Evolutionary conservation across 2,113 vertebrate genomes (phyloP).

Genomic region (Rutilus rutilus): DNA sequence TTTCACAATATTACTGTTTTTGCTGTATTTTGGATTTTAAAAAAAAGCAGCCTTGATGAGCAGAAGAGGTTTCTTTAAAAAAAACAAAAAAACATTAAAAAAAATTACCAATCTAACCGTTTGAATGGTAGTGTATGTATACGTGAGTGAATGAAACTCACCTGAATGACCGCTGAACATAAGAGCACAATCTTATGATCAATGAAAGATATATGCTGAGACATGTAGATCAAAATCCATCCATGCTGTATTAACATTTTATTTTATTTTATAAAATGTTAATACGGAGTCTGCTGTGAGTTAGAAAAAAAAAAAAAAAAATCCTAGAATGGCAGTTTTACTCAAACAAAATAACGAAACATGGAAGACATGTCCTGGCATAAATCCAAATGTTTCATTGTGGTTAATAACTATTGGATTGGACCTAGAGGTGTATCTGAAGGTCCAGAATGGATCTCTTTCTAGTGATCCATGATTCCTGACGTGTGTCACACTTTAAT

Average conservation of each 20-base stretch:
- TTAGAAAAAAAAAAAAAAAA: background rate
- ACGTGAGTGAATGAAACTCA: background rate
- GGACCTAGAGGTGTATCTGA: constrained; percentile 40
- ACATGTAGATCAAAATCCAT: background rate
- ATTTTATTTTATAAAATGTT: background rate
- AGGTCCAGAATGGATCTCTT: constrained; percentile 50
- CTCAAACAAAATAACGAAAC: constrained; percentile 1
- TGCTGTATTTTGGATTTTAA: no score
- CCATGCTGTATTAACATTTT: background rate
- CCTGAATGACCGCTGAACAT: background rate
- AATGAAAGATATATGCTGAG: constrained; percentile 15
- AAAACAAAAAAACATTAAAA: no score
- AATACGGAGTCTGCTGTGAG: background rate
- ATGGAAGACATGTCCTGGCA: constrained; percentile 35
- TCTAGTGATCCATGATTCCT: constrained; percentile 46
- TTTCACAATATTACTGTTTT: no score
- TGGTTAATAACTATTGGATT: constrained; percentile 30
- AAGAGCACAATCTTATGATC: background rate
- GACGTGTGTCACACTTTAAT: constrained; percentile 41
- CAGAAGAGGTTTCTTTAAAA: no score
- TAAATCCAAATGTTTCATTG: constrained; percentile 38
- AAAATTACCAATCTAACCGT: no score
- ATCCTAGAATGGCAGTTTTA: background rate
- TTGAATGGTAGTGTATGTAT: no score
- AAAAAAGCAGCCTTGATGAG: no score